A percentile compares a stretch with the other conserved stretches of the same genome.
Evolutionary conservation across 2,113 vertebrate genomes (phyloP).

Genomic region (Ammodytes marinus): DNA sequence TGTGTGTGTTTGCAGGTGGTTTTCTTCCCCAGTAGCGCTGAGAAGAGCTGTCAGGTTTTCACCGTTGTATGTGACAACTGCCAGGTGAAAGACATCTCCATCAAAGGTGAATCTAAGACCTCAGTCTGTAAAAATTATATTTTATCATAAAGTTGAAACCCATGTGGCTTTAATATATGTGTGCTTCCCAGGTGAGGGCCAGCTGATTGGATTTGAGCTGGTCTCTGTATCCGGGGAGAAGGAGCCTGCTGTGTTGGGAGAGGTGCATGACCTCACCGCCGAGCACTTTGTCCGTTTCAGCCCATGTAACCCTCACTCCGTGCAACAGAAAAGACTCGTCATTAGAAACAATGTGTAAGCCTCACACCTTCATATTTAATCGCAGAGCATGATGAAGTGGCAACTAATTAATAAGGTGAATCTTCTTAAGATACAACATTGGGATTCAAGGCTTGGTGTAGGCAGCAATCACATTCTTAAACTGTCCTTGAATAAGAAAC

Average conservation of each 20-base stretch:
- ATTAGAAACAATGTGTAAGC: constrained; percentile 91
- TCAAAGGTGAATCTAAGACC: constrained; percentile 84
- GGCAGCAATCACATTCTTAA: not conserved
- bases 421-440: not conserved
- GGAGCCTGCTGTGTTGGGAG: constrained; percentile 77
- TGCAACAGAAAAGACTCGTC: constrained; percentile 81
- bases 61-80: constrained; percentile 91
- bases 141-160: not conserved
- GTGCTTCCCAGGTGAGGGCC: constrained; percentile 85
- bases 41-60: constrained; percentile 81
- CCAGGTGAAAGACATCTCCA: constrained; percentile 87
- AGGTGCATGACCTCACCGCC: constrained; percentile 85
- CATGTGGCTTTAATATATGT: not conserved
- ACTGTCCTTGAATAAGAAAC: not conserved
- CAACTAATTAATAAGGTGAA: not conserved
- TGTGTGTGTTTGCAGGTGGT: constrained; percentile 83
- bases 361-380: not conserved
- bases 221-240: constrained; percentile 85
- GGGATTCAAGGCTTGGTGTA: not conserved
- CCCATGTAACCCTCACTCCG: constrained; percentile 84
- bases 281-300: constrained; percentile 89
- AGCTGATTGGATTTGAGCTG: constrained; percentile 88
- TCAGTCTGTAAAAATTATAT: not conserved
- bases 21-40: constrained; percentile 88
- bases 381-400: not conserved